A percentile compares a stretch with the other conserved stretches of the same genome.
Conservation (phyloP, 2,797 vertebrate species). For the Tympanoctomys barrerae region DNA sequence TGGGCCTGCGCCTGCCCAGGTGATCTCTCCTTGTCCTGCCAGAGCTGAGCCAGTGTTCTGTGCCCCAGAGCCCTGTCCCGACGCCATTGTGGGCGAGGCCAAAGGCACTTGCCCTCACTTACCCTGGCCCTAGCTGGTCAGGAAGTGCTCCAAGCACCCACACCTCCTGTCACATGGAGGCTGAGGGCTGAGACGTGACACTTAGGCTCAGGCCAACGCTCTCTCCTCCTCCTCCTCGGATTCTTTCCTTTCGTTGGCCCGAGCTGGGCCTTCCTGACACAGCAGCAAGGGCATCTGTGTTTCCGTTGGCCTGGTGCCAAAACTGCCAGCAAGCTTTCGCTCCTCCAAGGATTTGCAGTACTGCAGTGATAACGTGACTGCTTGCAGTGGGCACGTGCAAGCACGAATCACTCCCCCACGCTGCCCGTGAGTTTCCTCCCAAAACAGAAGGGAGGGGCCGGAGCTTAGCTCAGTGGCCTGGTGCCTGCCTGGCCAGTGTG, state of each 20-base stretch:
- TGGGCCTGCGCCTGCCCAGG: not conserved
- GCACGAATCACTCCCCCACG: not conserved
- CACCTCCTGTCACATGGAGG: not conserved
- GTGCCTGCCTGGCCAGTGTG: no score
- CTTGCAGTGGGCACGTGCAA: not conserved
- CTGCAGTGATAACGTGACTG: not conserved
- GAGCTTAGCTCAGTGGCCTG: no score
- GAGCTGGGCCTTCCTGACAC: not conserved
- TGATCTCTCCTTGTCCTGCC: not conserved
- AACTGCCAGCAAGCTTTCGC: not conserved
- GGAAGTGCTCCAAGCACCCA: not conserved
- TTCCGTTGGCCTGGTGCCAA: not conserved
- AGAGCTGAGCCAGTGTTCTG: not conserved
- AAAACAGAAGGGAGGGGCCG: not conserved
- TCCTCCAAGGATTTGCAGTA: not conserved
- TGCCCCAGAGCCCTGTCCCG: not conserved
- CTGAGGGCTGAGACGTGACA: not conserved
- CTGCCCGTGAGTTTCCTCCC: not conserved
- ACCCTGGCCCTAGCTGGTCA: not conserved
- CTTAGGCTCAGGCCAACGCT: not conserved
- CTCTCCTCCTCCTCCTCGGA: not conserved
- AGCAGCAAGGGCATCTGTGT: not conserved
- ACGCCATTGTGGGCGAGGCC: no score
- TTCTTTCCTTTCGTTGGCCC: not conserved
- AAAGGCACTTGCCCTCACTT: not conserved